Evolutionary conservation across 2,113 vertebrate genomes (phyloP).

Genomic region (Malurus elegans): DNA sequence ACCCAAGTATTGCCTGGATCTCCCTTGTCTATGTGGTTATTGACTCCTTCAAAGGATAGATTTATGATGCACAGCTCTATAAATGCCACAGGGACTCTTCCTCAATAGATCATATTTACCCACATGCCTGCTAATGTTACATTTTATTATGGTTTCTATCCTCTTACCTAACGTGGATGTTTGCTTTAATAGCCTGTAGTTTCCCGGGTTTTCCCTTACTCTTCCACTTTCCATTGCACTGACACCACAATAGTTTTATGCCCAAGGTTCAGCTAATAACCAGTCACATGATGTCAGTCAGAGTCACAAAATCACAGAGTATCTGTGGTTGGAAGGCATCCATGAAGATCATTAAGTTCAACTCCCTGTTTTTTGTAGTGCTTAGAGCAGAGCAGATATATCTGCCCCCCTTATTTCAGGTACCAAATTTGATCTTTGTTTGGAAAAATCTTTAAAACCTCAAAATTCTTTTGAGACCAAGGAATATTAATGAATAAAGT

Average conservation of each 20-base stretch:
- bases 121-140: neutral
- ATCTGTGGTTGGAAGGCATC: neutral
- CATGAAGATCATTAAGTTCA: neutral
- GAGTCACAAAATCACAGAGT: neutral
- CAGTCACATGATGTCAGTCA: neutral
- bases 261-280: neutral
- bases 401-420: neutral
- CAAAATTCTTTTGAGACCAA: neutral
- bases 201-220: neutral
- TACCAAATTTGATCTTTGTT: neutral
- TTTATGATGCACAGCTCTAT: conserved; percentile 11
- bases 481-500: neutral
- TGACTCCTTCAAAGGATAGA: conserved; percentile 17
- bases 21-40: neutral
- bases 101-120: conserved; percentile 10
- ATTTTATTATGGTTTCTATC: neutral
- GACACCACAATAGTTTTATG: neutral
- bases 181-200: conserved; percentile 7
- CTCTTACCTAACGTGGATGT: neutral
- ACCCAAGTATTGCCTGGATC: neutral
- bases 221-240: neutral
- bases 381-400: neutral
- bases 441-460: neutral
- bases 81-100: conserved; percentile 16
- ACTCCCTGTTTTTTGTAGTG: neutral